Evolutionary conservation across 2,888 invertebrate species (phyloP).

Genomic region (Philhelius pedissequus): DNA sequence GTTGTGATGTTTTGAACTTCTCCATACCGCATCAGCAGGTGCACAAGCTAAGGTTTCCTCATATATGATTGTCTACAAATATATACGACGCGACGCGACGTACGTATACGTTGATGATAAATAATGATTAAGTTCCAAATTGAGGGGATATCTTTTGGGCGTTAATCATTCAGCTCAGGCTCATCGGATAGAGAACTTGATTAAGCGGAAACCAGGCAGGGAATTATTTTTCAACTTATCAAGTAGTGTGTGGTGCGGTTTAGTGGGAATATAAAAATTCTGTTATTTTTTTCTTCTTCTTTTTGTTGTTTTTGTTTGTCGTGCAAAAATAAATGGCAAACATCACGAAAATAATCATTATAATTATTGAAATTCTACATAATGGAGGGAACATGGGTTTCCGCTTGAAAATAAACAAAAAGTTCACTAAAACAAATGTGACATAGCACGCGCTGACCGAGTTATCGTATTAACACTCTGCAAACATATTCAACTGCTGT

Average conservation of each 20-base stretch:
- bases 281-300: background rate
- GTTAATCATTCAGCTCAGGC: constrained; percentile 49
- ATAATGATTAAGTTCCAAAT: constrained; percentile 66
- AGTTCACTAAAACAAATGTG: constrained; percentile 14
- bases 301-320: too few species aligned
- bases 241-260: background rate
- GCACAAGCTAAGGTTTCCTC: constrained; percentile 34
- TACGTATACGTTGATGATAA: constrained; percentile 47
- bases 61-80: too few species aligned
- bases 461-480: constrained; percentile 26
- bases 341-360: constrained; percentile 41
- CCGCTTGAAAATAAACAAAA: constrained; percentile 29
- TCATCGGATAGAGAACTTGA: constrained; percentile 24
- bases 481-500: background rate
- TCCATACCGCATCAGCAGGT: constrained; percentile 31
- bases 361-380: constrained; percentile 51
- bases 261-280: constrained; percentile 19
- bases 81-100: too few species aligned
- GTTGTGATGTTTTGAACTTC: constrained; percentile 12
- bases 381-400: constrained; percentile 32
- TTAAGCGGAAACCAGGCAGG: constrained; percentile 36
- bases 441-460: constrained; percentile 50
- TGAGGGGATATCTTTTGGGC: constrained; percentile 62
- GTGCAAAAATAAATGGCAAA: constrained; percentile 10
- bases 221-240: constrained; percentile 5